Evolutionary conservation across 2,888 invertebrate genomes (phyloP).

Genomic region (Bimastos eiseni): DNA sequence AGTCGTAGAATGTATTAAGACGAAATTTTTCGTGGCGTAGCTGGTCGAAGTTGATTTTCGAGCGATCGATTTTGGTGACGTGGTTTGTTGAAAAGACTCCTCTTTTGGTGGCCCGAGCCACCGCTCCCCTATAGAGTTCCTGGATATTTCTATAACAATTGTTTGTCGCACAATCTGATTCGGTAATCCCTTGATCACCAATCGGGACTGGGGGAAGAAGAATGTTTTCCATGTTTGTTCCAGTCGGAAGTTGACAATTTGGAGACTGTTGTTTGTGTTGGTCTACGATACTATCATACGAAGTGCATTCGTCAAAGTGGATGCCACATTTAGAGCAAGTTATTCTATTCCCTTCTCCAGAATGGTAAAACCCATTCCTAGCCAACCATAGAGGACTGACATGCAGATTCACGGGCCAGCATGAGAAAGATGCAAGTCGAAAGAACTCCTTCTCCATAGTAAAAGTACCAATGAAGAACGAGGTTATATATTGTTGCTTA

Average conservation of each 20-base stretch:
- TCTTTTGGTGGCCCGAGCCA: not conserved
- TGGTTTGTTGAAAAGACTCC: not conserved
- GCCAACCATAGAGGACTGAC: not conserved
- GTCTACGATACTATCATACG: not conserved
- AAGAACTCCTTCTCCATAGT: not conserved
- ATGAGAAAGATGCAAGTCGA: not conserved
- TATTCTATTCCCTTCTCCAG: not conserved
- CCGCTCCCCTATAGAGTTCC: not conserved
- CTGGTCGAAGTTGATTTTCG: not conserved
- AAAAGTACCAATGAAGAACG: not conserved
- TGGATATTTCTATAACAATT: not conserved
- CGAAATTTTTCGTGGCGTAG: slow-evolving; percentile 4
- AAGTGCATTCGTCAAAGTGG: not conserved
- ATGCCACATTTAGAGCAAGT: not conserved
- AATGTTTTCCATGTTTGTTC: not conserved
- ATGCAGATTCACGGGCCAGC: not conserved
- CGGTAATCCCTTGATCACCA: not conserved
- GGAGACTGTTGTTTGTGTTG: not conserved
- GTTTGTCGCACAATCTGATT: not conserved
- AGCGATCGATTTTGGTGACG: not conserved
- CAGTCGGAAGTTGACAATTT: not conserved
- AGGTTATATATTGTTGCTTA: too few species aligned
- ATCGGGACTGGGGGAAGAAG: not conserved
- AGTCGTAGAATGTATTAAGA: slow-evolving; percentile 20
- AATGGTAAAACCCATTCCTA: slow-evolving; percentile 4